Conservation (phyloP, 2,797 vertebrate genomes). For the Protosalanx chinensis region DNA sequence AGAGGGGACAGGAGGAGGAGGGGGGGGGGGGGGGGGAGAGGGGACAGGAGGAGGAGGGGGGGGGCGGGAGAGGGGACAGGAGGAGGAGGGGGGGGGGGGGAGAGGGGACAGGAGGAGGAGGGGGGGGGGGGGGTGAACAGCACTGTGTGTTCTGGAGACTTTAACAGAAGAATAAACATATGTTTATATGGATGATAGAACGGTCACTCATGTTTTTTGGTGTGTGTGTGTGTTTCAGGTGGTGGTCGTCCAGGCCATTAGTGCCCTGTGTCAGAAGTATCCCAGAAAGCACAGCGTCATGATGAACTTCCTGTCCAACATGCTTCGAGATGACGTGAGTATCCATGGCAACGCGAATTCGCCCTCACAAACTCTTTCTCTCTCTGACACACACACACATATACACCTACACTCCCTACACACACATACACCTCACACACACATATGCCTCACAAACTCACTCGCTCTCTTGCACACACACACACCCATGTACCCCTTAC, state of each 20-base stretch:
- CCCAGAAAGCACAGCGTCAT: slow-evolving; percentile 96
- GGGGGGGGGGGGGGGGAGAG: no score
- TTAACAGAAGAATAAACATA: neutral
- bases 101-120: no score
- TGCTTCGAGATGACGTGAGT: slow-evolving; percentile 95
- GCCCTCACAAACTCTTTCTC: neutral
- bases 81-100: no score
- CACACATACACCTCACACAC: neutral
- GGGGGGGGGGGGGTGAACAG: no score
- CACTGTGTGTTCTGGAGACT: neutral
- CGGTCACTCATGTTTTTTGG: neutral
- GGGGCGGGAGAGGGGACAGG: no score
- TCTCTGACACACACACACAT: neutral
- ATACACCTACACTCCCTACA: no score
- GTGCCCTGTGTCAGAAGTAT: slow-evolving; percentile 96
- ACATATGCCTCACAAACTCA: no score
- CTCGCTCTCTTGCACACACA: neutral
- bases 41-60: no score
- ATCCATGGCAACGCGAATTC: neutral
- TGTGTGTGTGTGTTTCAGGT: slow-evolving; percentile 72
- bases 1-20: no score
- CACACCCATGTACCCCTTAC: neutral
- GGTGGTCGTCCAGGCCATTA: slow-evolving; percentile 97
- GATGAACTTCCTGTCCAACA: slow-evolving; percentile 99
- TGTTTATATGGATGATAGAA: slow-evolving; percentile 9